Evolutionary conservation across 2,797 vertebrate species (phyloP), one percentile per base, ranked within the genome.

Genomic region (Gymnothorax javanicus): DNA sequence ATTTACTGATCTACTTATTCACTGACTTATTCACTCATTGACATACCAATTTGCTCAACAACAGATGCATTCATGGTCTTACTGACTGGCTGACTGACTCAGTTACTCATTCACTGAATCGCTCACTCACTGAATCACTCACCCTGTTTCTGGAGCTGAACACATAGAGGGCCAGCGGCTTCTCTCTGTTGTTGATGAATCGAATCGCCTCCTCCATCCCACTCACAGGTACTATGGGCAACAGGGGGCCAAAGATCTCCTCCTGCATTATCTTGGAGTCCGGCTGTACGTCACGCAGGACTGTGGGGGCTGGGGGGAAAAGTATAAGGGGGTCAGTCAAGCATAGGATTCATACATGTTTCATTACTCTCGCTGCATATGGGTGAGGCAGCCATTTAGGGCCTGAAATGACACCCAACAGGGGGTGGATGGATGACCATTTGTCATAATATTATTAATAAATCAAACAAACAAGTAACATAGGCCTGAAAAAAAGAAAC

Each of bases 231-330:
- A 99, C 82, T 0, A 99, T 97, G n/a, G 98, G 98, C 67, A 99
- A 90, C 82, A 99, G 54, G 0, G 98, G 98, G 0, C 98, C 98
- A 0, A 99, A 99, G 92, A 99, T 97, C 91, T 99, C 98, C 90
- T 99, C 98, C 92, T 98, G 97, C 98, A 99, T 99, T 91, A 99
- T 92, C 62, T 91, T 96, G 15, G 98, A 95, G 56, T 97, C 94
- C 0, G 97, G 97, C 57, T 95, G 96, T 88, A 99, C 97, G 0
- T 98, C 96, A 0, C 91, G 96, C 84, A 99, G 95, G 89, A 99
- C 94, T 0, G 98, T 99, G 0, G 98, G 98, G 1, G 97, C 98
- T 99, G 87, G 67, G 62, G 84, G 27, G 71, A 86, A 23, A 27
- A 43, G 91, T 1, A 25, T 27, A 7, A 20, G 60, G 60, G 60